Conservation (phyloP, 1,140 invertebrate genomes). For the Cepaea nemoralis region DNA sequence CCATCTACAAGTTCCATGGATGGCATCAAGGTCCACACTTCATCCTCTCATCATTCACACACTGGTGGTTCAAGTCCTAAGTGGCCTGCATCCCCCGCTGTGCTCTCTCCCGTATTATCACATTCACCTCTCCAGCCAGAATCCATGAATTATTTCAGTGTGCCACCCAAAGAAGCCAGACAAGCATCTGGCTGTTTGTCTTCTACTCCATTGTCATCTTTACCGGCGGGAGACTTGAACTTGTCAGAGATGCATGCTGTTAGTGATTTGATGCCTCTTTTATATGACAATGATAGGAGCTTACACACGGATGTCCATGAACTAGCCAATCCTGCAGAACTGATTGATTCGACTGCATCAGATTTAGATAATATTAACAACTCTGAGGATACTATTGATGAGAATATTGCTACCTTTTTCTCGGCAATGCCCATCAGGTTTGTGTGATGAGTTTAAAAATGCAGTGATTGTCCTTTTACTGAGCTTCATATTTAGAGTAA, state of each 20-base stretch:
- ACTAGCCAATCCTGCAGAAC: neutral
- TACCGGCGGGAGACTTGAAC: too few relatives aligned
- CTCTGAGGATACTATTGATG: constrained; percentile 62
- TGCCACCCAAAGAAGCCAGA: neutral
- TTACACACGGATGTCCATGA: neutral
- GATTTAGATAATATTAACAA: constrained; percentile 41
- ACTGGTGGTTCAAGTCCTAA: neutral
- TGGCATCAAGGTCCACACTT: constrained; percentile 8
- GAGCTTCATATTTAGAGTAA: neutral
- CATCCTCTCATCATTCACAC: neutral
- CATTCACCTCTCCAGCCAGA: neutral
- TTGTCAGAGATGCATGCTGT: neutral
- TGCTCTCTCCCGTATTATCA: neutral
- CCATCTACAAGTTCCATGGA: neutral
- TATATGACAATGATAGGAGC: neutral
- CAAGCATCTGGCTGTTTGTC: neutral
- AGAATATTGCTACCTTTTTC: constrained; percentile 62
- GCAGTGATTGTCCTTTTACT: too few relatives aligned
- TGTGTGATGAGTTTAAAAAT: neutral
- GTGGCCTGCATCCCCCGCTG: neutral
- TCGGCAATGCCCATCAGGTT: constrained; percentile 60
- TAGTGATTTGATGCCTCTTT: neutral
- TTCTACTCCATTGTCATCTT: neutral
- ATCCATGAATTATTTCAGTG: neutral
- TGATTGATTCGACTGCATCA: constrained; percentile 15